phyloP scores from a whole-genome alignment of 2,797 vertebrate species.

The Tokudaia muenninki region DNA sequence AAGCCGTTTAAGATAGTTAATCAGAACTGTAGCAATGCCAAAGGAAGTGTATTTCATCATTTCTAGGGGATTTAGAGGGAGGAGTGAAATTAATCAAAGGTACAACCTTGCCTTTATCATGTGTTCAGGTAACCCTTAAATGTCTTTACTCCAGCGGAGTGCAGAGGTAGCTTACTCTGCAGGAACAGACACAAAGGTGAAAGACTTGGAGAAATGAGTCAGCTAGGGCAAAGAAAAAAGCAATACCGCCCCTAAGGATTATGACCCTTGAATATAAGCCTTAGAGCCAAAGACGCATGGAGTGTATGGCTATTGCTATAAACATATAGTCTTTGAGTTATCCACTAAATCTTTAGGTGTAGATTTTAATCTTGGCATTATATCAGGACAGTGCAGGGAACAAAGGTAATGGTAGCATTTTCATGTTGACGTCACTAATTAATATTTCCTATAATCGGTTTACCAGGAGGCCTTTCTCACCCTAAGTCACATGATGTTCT shows the following conservation, averaged over 20 bases:
- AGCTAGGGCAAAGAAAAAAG: slow-evolving; percentile 69
- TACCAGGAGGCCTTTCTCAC: background rate
- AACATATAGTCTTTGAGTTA: slow-evolving; percentile 52
- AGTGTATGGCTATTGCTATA: slow-evolving; percentile 25
- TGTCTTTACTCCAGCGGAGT: slow-evolving; percentile 26
- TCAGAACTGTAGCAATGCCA: slow-evolving; percentile 71
- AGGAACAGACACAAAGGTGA: slow-evolving; percentile 29
- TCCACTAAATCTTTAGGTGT: slow-evolving; percentile 57
- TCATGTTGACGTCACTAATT: slow-evolving; percentile 24
- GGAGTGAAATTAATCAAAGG: slow-evolving; percentile 63
- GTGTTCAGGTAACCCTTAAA: background rate
- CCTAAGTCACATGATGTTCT: slow-evolving; percentile 44
- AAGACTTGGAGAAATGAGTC: slow-evolving; percentile 66
- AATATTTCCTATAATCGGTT: slow-evolving; percentile 58
- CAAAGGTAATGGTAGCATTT: slow-evolving; percentile 20
- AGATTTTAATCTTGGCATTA: slow-evolving; percentile 51
- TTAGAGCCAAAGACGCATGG: slow-evolving; percentile 71
- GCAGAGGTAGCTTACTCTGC: slow-evolving; percentile 1
- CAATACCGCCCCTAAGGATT: slow-evolving; percentile 53
- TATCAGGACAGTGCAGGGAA: slow-evolving; percentile 44
- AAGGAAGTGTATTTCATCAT: slow-evolving; percentile 68
- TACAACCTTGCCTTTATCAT: slow-evolving; percentile 37
- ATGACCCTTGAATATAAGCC: slow-evolving; percentile 56
- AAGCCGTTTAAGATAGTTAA: slow-evolving; percentile 78
- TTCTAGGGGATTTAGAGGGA: slow-evolving; percentile 40